These are phyloP conservation scores for Enteromius treurensis DNA, from an alignment of 2,797 vertebrate genomes.

Conservation along the genomic window DNA sequence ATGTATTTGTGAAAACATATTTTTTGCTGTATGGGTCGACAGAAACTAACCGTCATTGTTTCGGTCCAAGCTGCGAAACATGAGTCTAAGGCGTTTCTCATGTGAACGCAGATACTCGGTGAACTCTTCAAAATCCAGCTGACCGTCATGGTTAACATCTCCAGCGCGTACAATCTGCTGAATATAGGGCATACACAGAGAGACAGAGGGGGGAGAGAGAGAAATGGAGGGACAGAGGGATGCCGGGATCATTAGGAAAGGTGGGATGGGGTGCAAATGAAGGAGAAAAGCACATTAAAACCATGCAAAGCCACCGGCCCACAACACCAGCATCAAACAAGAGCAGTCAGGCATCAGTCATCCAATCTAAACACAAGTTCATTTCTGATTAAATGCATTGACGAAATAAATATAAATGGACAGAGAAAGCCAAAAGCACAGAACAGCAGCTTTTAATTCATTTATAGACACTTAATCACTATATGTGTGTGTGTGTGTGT, in stretches of 20 bases:
- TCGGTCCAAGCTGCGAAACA: constrained; percentile 86
- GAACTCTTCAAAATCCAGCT: constrained; percentile 88
- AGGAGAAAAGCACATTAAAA: constrained; percentile 44
- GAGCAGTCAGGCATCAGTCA: neutral
- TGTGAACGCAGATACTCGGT: constrained; percentile 80
- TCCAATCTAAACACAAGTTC: neutral
- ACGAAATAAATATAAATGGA: neutral
- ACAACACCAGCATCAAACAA: constrained; percentile 10
- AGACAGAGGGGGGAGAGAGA: constrained; percentile 18
- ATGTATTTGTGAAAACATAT: no score
- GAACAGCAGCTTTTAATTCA: neutral
- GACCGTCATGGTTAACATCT: constrained; percentile 80
- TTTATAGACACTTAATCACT: neutral
- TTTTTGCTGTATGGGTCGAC: neutral
- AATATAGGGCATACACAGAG: constrained; percentile 36
- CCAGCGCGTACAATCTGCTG: constrained; percentile 79
- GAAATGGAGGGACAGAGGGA: constrained; percentile 6
- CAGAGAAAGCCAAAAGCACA: neutral
- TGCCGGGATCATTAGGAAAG: constrained; percentile 43
- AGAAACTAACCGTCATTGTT: constrained; percentile 84
- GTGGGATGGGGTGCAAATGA: constrained; percentile 16
- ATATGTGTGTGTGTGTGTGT: neutral
- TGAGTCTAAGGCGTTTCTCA: constrained; percentile 84
- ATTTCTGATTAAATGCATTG: neutral
- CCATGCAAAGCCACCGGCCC: constrained; percentile 39